Evolutionary conservation across 2,888 invertebrate species (phyloP), one percentile per base, ranked within the genome.

Genomic region (Drosophila limbata): DNA sequence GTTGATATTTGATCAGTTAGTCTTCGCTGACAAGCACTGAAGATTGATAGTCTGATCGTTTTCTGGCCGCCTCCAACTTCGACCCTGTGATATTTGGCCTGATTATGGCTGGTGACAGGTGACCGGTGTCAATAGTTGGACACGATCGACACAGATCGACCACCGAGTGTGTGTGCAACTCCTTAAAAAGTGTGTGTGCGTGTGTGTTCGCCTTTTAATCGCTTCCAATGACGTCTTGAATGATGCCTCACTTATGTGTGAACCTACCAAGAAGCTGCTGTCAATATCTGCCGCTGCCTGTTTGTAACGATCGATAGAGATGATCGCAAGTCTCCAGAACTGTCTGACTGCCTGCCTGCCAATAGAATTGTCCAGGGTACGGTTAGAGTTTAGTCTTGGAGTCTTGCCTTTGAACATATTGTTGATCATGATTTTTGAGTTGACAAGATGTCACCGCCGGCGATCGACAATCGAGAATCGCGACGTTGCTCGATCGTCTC

Each of bases 361-460:
- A 83, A 88, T 84, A 84, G 84, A 84, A 88, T 83, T 80, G 88
- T 85, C 15, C 45, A 39, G 59, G 59, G 59, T 57, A 45, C 35
- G 55, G 21, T 56, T 56, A 47, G 33, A 33, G 33, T 3, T 25
- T 25, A 33, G 19, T 33, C 33, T 13, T n/a, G 13, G 35, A 13
- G 28, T 35, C 9, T 40, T 48, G 42, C 56, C 52, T 40, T 37
- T 33, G 45, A 81, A 76, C 87, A 88, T 79, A 88, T 89, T 85
- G 78, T 84, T 85, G 88, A 86, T 86, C 89, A 86, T 86, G 85
- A 89, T 86, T 89, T 84, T 87, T 82, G 89, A 88, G 83, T 80
- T 86, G 89, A 86, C 85, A 86, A 86, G 89, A 89, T 86, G 85
- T 86, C 85, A 86, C 75, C 82, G 83, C 66, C 89, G 82, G 87